phyloP scores from a whole-genome alignment of 2,113 vertebrate genomes.

The Nanorana parkeri region DNA sequence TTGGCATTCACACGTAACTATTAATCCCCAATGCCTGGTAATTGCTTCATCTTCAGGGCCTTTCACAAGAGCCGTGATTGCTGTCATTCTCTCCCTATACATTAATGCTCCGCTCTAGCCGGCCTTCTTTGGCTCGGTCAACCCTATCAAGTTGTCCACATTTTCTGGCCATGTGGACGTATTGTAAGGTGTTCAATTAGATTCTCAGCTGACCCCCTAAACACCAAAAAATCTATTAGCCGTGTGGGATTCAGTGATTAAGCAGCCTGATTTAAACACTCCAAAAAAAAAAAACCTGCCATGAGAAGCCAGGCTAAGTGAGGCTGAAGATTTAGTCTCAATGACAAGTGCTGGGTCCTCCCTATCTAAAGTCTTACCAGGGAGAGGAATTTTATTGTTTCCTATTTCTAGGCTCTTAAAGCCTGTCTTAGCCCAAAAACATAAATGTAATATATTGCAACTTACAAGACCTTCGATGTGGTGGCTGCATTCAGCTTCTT shows the following conservation, averaged over 20 bases:
- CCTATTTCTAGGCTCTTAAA: too few species aligned
- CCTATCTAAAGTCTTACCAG: not conserved
- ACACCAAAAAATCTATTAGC: constrained; percentile 78
- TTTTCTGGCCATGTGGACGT: constrained; percentile 84
- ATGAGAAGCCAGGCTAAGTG: constrained; percentile 59
- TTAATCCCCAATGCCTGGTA: constrained; percentile 85
- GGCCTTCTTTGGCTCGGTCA: constrained; percentile 81
- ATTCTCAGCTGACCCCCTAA: constrained; percentile 73
- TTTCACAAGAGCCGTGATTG: constrained; percentile 82
- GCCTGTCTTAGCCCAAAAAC: too few species aligned
- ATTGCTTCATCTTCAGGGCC: constrained; percentile 83
- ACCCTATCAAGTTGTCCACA: constrained; percentile 80
- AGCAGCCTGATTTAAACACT: constrained; percentile 74
- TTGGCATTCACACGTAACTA: constrained; percentile 81
- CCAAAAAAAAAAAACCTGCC: constrained; percentile 63
- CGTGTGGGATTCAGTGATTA: constrained; percentile 74
- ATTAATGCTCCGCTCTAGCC: constrained; percentile 81
- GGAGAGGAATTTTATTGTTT: not conserved
- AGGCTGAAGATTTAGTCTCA: constrained; percentile 65
- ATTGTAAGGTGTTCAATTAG: constrained; percentile 82
- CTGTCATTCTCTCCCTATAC: constrained; percentile 81
- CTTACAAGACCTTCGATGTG: too few species aligned
- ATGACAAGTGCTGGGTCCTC: constrained; percentile 61
- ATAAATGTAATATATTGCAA: too few species aligned
- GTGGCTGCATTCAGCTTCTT: too few species aligned